phyloP scores from a whole-genome alignment of 2,797 vertebrate species.

The Platyrinchus mystaceus region DNA sequence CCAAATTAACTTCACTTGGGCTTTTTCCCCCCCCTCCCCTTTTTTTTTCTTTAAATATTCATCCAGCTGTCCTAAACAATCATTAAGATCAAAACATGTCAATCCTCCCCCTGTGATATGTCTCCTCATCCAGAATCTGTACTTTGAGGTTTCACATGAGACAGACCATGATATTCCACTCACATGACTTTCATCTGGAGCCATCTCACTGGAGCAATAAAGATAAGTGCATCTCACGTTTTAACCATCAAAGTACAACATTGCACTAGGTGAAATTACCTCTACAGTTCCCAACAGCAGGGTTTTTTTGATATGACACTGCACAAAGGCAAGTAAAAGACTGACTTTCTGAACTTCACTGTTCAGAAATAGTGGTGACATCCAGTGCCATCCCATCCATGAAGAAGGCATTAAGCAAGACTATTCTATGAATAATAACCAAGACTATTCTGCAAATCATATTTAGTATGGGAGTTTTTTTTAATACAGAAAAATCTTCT shows the following conservation, averaged over 20 bases:
- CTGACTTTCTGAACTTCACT: background rate
- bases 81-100: background rate
- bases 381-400: background rate
- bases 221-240: background rate
- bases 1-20: background rate
- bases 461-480: background rate
- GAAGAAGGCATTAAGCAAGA: background rate
- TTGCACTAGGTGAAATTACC: background rate
- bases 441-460: background rate
- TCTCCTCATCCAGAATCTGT: background rate
- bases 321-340: background rate
- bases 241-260: background rate
- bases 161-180: background rate
- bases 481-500: background rate
- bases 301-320: background rate
- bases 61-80: background rate
- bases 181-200: background rate
- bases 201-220: background rate
- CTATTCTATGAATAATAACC: background rate
- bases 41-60: background rate
- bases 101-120: background rate
- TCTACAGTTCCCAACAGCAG: background rate
- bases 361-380: background rate
- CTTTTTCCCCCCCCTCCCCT: accelerated
- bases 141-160: background rate